Evolutionary conservation across 2,888 invertebrate species (phyloP).

Genomic region (Papilio gigon): DNA sequence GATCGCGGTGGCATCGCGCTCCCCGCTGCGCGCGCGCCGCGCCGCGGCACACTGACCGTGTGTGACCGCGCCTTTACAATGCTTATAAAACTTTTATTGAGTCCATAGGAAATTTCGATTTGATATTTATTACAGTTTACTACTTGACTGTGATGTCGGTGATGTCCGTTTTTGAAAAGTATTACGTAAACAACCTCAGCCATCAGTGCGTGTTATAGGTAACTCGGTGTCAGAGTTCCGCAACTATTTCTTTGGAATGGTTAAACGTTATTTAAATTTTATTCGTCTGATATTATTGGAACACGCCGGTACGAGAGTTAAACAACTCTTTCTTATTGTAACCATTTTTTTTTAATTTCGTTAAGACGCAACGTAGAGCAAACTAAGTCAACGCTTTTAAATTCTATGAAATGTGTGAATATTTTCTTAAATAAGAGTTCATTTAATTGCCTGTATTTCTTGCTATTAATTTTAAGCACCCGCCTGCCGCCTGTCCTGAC

Average conservation of each 20-base stretch:
- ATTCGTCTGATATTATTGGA: not conserved
- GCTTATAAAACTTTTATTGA: constrained; percentile 37
- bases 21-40: constrained; percentile 68
- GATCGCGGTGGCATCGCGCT: constrained; percentile 65
- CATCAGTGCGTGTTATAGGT: not conserved
- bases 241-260: not conserved
- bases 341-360: not conserved
- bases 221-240: not conserved
- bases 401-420: not conserved
- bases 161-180: constrained; percentile 15
- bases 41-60: constrained; percentile 27
- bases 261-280: not conserved
- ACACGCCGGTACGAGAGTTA: too few relatives aligned
- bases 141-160: constrained; percentile 25
- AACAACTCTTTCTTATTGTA: not conserved
- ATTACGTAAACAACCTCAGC: not conserved
- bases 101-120: constrained; percentile 22
- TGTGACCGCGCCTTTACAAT: constrained; percentile 33
- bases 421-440: not conserved
- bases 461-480: constrained; percentile 40
- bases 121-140: constrained; percentile 30
- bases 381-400: not conserved
- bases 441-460: constrained; percentile 19
- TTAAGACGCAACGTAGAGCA: not conserved
- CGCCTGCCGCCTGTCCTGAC: constrained; percentile 55